A percentile compares a stretch with the other conserved stretches of the same genome.
These are phyloP conservation scores for Melanerpes formicivorus DNA, from an alignment of 2,113 vertebrate genomes.

Conservation along the genomic window DNA sequence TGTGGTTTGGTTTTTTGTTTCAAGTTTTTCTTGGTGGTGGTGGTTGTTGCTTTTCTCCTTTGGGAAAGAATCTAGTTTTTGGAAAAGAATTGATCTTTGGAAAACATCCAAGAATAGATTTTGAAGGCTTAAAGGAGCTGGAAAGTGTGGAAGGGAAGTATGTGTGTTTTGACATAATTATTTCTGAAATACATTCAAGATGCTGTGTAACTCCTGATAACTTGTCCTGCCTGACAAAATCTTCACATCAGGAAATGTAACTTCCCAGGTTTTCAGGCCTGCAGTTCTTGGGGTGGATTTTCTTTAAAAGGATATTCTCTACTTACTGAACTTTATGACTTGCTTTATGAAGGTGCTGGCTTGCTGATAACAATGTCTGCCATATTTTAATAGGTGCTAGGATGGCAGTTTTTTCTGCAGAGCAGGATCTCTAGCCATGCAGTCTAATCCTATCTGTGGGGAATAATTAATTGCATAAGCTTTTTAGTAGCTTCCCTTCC, in stretches of 20 bases:
- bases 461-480: constrained; percentile 12
- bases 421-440: not conserved
- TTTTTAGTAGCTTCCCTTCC: constrained; percentile 5
- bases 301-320: not conserved
- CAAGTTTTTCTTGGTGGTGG: too few species aligned
- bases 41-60: not conserved
- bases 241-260: not conserved
- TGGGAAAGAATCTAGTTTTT: not conserved
- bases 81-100: not conserved
- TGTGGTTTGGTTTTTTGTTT: too few species aligned
- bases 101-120: not conserved
- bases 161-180: not conserved
- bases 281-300: not conserved
- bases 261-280: not conserved
- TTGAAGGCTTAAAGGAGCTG: constrained; percentile 1
- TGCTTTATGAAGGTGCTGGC: not conserved
- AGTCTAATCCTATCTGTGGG: not conserved
- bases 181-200: constrained; percentile 25
- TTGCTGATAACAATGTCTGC: not conserved
- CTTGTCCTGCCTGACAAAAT: not conserved
- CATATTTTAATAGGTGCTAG: not conserved
- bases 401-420: not conserved
- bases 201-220: not conserved
- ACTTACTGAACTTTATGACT: not conserved
- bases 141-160: not conserved